Evolutionary conservation across 2,888 invertebrate species (phyloP).

Genomic region (Lagria hirta): DNA sequence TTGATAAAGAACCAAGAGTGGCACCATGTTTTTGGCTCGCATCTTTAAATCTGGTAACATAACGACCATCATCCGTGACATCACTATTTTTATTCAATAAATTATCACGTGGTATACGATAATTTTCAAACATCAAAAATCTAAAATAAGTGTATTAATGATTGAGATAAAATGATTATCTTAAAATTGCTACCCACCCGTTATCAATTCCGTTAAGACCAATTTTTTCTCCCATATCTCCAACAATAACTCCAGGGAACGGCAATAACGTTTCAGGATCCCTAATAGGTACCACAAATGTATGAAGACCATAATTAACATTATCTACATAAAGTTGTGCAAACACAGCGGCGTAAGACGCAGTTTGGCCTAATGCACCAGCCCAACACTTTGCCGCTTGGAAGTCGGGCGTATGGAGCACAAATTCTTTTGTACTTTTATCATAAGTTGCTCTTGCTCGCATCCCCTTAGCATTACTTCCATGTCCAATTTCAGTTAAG

Average conservation of each 20-base stretch:
- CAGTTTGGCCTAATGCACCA: constrained; percentile 75
- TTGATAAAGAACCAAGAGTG: constrained; percentile 79
- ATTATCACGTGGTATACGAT: constrained; percentile 75
- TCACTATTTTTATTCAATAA: constrained; percentile 85
- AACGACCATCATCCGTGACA: constrained; percentile 81
- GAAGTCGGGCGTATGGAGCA: constrained; percentile 74
- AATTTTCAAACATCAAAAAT: constrained; percentile 76
- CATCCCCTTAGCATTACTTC: constrained; percentile 87
- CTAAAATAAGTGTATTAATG: no score
- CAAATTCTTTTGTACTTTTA: constrained; percentile 67
- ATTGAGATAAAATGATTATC: no score
- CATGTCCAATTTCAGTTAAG: constrained; percentile 87
- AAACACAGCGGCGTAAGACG: constrained; percentile 85
- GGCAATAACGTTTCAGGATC: constrained; percentile 71
- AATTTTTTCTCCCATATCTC: constrained; percentile 91
- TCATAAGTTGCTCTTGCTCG: constrained; percentile 83
- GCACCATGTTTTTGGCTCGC: constrained; percentile 82
- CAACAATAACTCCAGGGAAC: constrained; percentile 78
- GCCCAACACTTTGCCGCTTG: constrained; percentile 85
- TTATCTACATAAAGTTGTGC: constrained; percentile 83
- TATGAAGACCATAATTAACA: constrained; percentile 79
- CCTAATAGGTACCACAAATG: constrained; percentile 83
- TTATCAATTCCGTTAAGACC: constrained; percentile 93
- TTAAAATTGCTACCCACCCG: no score
- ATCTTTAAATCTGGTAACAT: constrained; percentile 77